Conservation (phyloP, 37 sponge, comb jelly and placozoan species). For the Halisarca cf. caerulea region DNA sequence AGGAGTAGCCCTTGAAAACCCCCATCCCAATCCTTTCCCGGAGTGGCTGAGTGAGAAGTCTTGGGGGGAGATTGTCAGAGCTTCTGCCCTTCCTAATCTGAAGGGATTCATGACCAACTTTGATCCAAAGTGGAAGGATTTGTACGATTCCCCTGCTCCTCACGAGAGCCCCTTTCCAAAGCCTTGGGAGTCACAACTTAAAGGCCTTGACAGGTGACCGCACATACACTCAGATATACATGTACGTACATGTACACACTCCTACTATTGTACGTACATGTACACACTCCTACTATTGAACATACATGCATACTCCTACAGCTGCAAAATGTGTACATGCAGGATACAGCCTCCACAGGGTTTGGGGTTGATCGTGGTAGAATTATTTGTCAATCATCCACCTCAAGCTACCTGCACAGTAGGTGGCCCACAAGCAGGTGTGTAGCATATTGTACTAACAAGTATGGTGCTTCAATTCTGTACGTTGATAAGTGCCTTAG, state of each 20-base stretch:
- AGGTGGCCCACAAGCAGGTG: no score
- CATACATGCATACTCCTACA: no score
- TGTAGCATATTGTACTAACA: no score
- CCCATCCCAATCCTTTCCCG: conserved; percentile 95
- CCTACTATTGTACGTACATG: background rate
- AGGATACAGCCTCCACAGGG: no score
- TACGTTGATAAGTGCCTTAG: no score
- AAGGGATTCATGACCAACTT: conserved; percentile 80
- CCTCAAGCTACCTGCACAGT: no score
- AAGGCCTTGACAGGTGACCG: conserved; percentile 64
- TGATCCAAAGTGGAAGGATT: conserved; percentile 79
- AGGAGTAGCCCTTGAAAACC: conserved; percentile 99
- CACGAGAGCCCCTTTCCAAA: conserved; percentile 76
- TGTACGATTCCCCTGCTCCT: conserved; percentile 92
- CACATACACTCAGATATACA: background rate
- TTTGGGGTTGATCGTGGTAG: no score
- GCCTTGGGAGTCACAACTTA: conserved; percentile 81
- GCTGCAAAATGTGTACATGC: no score
- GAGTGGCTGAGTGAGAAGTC: conserved; percentile 98
- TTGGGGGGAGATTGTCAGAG: conserved; percentile 98
- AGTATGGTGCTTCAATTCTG: no score
- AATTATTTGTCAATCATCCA: no score
- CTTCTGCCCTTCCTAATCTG: conserved; percentile 80
- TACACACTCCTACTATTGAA: conserved; percentile 12
- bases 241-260: no score